Evolutionary conservation across 2,888 invertebrate genomes (phyloP).

Genomic region (Pristionchus japonicus): DNA sequence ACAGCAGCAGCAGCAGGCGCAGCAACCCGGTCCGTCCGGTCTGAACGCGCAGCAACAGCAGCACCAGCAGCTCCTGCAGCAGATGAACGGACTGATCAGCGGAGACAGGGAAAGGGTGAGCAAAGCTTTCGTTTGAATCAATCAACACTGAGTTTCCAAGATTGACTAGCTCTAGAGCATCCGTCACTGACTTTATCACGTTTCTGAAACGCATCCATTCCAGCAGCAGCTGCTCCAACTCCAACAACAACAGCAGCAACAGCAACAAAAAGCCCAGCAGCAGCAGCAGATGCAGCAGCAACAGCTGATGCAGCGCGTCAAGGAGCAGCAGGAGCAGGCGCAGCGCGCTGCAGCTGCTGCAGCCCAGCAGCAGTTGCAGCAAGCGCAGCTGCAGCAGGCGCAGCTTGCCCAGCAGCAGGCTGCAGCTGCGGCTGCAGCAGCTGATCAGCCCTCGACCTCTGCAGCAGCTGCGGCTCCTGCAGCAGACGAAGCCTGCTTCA

Average conservation of each 20-base stretch:
- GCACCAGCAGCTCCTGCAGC: neutral
- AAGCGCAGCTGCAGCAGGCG: neutral
- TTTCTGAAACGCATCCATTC: neutral
- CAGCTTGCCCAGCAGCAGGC: neutral
- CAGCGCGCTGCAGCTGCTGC: neutral
- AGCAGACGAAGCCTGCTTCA: constrained; percentile 25
- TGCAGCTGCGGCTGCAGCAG: neutral
- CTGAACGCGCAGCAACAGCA: neutral
- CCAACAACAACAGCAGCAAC: neutral
- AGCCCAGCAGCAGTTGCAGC: neutral
- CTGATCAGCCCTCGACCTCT: neutral
- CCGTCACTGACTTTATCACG: neutral
- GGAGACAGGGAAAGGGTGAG: constrained; percentile 2
- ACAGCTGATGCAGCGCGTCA: neutral
- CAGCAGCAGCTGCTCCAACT: constrained; percentile 6
- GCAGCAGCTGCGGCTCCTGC: constrained; percentile 4
- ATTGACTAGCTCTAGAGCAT: no score
- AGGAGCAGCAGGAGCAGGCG: neutral
- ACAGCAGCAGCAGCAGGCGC: constrained; percentile 32
- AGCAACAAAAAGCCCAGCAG: neutral
- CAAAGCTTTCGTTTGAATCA: no score
- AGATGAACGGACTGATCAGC: neutral
- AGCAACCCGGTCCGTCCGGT: neutral
- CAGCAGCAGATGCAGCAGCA: constrained; percentile 27
- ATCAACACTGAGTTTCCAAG: no score